A percentile compares a stretch with the other conserved stretches of the same genome.
Evolutionary conservation across 2,797 vertebrate species (phyloP).

Genomic region (Nasua narica): DNA sequence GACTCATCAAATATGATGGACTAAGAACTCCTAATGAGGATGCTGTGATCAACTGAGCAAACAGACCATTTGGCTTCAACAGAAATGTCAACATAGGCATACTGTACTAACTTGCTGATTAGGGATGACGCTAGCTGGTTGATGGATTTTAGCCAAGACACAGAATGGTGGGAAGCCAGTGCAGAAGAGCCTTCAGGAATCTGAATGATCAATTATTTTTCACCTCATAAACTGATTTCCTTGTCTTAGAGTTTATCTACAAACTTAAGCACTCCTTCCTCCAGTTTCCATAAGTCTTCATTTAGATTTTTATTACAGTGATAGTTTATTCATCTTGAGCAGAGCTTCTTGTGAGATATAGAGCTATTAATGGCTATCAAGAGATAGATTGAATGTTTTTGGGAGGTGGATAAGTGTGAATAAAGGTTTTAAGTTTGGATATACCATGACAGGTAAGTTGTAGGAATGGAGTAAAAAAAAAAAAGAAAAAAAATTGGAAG

Average conservation of each 20-base stretch:
- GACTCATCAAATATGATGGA: constrained; percentile 21
- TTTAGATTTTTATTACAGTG: neutral
- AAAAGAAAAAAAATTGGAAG: neutral
- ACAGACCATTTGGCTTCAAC: constrained; percentile 22
- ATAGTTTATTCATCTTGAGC: neutral
- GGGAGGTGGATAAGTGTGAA: neutral
- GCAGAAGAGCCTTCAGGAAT: neutral
- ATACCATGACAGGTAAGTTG: neutral
- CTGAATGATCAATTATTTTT: neutral
- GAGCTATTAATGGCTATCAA: neutral
- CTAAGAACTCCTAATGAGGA: neutral
- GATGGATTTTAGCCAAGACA: neutral
- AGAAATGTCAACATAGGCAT: constrained; percentile 11
- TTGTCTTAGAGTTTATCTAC: neutral
- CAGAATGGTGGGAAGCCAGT: neutral
- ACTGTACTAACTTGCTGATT: neutral
- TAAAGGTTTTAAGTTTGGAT: neutral
- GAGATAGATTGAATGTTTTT: neutral
- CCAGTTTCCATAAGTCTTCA: neutral
- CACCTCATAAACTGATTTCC: neutral
- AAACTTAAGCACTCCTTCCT: neutral
- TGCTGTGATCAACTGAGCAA: constrained; percentile 21
- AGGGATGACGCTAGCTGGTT: neutral
- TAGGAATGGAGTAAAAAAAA: neutral
- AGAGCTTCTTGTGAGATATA: neutral